These are phyloP conservation scores for Atopsyche davidsoni DNA, from an alignment of 1,140 invertebrate species.

Conservation along the genomic window DNA sequence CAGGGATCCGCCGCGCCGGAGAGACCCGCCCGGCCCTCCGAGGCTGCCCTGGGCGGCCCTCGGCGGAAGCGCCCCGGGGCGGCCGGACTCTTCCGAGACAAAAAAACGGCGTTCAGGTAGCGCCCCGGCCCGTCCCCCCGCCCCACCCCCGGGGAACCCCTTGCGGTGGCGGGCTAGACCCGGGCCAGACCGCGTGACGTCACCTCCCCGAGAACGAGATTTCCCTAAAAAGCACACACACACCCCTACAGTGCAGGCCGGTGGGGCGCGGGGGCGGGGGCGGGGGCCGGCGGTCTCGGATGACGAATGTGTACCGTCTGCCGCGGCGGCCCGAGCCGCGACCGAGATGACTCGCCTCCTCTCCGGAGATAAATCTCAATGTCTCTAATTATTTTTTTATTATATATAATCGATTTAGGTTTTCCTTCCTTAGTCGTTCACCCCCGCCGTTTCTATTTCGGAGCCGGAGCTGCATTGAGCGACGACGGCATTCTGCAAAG, in stretches of 20 bases:
- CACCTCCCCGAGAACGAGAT: slow-evolving; percentile 25
- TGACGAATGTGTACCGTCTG: slow-evolving; percentile 1
- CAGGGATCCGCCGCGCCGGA: background rate
- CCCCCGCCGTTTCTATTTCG: no score
- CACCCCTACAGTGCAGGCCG: slow-evolving; percentile 1
- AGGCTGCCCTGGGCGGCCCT: background rate
- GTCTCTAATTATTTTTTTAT: no score
- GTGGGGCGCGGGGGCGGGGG: no score
- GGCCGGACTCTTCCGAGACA: slow-evolving; percentile 25
- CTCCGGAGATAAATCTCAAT: no score
- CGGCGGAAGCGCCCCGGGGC: background rate
- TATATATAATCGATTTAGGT: no score
- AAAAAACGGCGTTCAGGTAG: no score
- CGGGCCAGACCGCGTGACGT: slow-evolving; percentile 22
- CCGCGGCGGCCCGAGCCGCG: no score
- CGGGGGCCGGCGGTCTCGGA: background rate
- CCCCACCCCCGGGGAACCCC: slow-evolving; percentile 24
- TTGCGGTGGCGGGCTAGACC: slow-evolving; percentile 16
- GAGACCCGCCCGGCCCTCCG: background rate
- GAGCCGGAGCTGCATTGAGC: no score
- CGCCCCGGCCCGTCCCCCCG: background rate
- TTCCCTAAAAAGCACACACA: slow-evolving; percentile 20
- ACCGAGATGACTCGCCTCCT: no score
- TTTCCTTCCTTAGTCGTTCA: no score
- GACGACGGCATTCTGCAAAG: no score